phyloP scores from a whole-genome alignment of 2,113 vertebrate genomes.

The Pogonocichla stellata region DNA sequence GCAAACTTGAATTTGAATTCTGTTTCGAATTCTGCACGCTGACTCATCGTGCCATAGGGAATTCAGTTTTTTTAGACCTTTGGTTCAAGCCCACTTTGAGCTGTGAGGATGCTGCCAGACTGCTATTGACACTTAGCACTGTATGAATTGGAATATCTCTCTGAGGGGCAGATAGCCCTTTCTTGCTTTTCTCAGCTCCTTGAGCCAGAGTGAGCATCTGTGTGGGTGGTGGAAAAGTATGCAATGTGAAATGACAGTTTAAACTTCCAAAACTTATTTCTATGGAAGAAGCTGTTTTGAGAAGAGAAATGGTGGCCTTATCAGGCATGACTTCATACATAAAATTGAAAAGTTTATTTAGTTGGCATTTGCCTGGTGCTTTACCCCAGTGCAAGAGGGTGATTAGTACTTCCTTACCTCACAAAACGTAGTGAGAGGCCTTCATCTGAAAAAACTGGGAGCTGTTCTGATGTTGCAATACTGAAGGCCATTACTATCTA shows the following conservation, averaged over 20 bases:
- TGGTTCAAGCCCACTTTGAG: neutral
- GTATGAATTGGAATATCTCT: neutral
- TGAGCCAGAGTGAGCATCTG: neutral
- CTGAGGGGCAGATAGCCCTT: neutral
- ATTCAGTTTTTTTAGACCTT: neutral
- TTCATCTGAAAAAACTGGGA: neutral
- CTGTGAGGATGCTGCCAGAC: neutral
- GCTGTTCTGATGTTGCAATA: conserved; percentile 4
- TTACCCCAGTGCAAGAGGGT: neutral
- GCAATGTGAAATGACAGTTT: neutral
- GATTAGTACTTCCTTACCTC: neutral
- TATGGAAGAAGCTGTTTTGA: neutral
- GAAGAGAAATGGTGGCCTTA: neutral
- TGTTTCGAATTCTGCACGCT: neutral
- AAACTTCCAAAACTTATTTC: neutral
- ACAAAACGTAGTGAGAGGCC: neutral
- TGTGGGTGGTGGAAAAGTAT: neutral
- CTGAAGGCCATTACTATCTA: conserved; percentile 49
- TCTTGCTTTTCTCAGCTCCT: neutral
- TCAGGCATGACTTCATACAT: neutral
- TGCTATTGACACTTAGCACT: neutral
- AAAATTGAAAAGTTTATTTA: neutral
- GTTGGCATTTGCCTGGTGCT: neutral
- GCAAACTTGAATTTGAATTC: neutral
- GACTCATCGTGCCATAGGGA: neutral